Percentiles rank a stretch among this genome's conserved stretches.
Conservation (phyloP, 2,113 vertebrate genomes). For the Ellobius talpinus region DNA sequence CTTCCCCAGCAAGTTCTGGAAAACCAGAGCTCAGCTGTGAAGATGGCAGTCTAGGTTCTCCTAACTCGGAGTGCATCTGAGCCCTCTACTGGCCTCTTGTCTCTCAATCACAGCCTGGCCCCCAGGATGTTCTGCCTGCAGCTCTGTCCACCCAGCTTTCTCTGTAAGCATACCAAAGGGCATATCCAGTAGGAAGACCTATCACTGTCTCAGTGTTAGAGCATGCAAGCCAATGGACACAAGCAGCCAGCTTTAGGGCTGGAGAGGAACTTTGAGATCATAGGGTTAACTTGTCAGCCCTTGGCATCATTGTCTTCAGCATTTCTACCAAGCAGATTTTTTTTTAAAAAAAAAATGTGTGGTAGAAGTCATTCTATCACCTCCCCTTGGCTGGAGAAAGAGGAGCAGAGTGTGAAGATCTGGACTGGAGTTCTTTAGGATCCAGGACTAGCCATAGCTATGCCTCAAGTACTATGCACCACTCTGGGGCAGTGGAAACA, state of each 20-base stretch:
- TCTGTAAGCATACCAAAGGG: not conserved
- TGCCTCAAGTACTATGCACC: too few species aligned
- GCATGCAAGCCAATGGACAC: not conserved
- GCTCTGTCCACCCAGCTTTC: not conserved
- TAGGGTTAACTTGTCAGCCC: not conserved
- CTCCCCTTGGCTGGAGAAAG: not conserved
- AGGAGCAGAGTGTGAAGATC: not conserved
- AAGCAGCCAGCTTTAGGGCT: not conserved
- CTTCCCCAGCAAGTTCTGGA: constrained; percentile 59
- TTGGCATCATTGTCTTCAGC: not conserved
- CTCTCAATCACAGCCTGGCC: not conserved
- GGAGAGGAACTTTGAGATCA: not conserved
- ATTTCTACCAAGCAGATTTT: not conserved
- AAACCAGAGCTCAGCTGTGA: not conserved
- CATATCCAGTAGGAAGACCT: not conserved
- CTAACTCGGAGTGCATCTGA: not conserved
- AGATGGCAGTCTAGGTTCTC: not conserved
- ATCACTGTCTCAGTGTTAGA: not conserved
- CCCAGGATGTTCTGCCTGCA: not conserved
- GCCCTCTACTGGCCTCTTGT: not conserved
- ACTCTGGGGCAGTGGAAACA: not conserved
- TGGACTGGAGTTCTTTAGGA: not conserved
- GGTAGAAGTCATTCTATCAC: not conserved
- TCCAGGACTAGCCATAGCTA: not conserved
- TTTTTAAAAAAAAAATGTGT: not conserved